Conservation (phyloP, 2,113 vertebrate genomes). For the Pygathrix nemaeus region DNA sequence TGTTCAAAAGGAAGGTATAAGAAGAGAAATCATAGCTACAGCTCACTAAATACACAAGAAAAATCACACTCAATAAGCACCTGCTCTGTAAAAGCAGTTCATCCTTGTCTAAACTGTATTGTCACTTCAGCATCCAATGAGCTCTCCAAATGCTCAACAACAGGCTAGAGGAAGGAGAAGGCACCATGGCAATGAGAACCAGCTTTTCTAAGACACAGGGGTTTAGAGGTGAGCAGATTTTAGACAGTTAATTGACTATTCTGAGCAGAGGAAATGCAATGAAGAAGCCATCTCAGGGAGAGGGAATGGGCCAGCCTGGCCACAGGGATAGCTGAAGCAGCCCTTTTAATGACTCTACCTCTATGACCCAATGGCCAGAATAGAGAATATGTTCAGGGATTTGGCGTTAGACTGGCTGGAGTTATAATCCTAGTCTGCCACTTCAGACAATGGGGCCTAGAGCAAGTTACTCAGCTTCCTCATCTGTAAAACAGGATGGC, state of each 20-base stretch:
- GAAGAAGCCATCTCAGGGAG: not conserved
- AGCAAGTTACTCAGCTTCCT: conserved; percentile 8
- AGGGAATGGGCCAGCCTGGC: not conserved
- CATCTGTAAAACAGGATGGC: not conserved
- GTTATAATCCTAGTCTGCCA: not conserved
- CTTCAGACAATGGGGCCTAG: not conserved
- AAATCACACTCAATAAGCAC: not conserved
- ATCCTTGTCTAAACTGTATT: not conserved
- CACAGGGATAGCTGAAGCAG: not conserved
- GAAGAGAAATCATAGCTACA: not conserved
- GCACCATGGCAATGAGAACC: not conserved
- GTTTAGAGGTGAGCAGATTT: not conserved
- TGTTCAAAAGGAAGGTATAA: not conserved
- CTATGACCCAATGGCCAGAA: not conserved
- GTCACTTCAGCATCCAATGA: not conserved
- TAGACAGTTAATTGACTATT: not conserved
- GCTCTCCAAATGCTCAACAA: not conserved
- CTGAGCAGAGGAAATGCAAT: not conserved
- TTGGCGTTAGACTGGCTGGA: not conserved
- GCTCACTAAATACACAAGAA: not conserved
- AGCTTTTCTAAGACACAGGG: not conserved
- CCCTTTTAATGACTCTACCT: not conserved
- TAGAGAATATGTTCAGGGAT: not conserved
- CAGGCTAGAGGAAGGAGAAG: not conserved
- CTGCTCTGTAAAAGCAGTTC: not conserved